These are phyloP conservation scores for Gambusia affinis DNA, from an alignment of 2,113 vertebrate genomes.

Conservation along the genomic window DNA sequence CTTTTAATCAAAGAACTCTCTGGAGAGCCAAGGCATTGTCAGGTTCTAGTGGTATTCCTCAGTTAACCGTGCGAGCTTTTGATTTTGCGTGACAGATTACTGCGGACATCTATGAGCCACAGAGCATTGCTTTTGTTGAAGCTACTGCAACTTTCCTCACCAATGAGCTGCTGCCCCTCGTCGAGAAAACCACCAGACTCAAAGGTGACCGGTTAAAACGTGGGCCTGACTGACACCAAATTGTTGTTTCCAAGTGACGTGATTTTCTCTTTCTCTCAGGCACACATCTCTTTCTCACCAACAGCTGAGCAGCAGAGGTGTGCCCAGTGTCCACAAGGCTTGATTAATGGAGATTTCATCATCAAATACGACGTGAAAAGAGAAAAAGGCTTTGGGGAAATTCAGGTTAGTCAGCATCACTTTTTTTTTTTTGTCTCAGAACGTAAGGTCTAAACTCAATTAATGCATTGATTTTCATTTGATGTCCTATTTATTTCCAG, in stretches of 20 bases:
- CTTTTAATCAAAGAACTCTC: not conserved
- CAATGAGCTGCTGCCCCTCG: conserved; percentile 84
- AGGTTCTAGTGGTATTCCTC: too few relatives aligned
- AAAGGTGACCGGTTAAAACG: conserved; percentile 69
- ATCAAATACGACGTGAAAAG: conserved; percentile 90
- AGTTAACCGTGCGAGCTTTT: conserved; percentile 29
- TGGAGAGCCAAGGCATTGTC: not conserved
- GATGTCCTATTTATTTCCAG: conserved; percentile 49
- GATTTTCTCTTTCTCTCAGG: conserved; percentile 60
- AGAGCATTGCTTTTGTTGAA: conserved; percentile 87
- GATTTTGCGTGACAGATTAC: conserved; percentile 34
- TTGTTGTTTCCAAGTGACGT: not conserved
- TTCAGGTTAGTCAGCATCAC: conserved; percentile 81
- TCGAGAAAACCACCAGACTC: conserved; percentile 87
- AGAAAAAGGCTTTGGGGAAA: conserved; percentile 77
- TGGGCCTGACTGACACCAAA: not conserved
- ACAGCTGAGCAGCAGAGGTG: conserved; percentile 88
- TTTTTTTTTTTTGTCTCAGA: not conserved
- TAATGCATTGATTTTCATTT: not conserved
- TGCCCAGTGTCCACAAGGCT: conserved; percentile 79
- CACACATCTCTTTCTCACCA: conserved; percentile 78
- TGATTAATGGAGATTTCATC: conserved; percentile 88
- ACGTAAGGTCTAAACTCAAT: not conserved
- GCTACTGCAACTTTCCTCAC: conserved; percentile 85
- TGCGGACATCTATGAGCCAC: conserved; percentile 89